A percentile compares a stretch with the other conserved stretches of the same genome.
Conservation (phyloP, 2,797 vertebrate species). For the Amblyraja radiata region DNA sequence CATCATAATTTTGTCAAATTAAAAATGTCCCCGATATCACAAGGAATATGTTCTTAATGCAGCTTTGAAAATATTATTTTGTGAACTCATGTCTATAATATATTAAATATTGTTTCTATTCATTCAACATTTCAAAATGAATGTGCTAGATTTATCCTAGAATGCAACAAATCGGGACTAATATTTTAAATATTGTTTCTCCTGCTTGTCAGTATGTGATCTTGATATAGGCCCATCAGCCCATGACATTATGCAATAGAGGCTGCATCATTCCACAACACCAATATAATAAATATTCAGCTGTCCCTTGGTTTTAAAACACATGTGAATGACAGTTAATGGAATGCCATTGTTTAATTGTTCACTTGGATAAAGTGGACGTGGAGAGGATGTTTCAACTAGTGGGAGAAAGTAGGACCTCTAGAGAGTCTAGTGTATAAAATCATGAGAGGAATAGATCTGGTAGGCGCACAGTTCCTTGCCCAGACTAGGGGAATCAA, state of each 20-base stretch:
- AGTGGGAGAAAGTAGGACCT: too few species aligned
- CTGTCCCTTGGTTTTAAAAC: neutral
- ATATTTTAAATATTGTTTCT: neutral
- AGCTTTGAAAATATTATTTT: neutral
- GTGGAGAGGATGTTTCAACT: too few species aligned
- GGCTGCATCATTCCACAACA: neutral
- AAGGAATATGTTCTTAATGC: neutral
- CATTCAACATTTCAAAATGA: neutral
- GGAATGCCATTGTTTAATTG: neutral
- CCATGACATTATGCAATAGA: neutral
- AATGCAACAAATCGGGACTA: neutral
- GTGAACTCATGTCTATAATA: neutral
- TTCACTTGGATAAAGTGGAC: too few species aligned
- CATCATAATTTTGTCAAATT: neutral
- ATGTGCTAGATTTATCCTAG: neutral
- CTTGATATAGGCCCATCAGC: neutral
- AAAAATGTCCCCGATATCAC: neutral
- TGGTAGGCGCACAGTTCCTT: too few species aligned
- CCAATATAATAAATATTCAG: conserved; percentile 4
- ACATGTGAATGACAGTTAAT: neutral
- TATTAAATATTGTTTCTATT: neutral
- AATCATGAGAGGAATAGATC: too few species aligned
- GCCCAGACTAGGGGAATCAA: too few species aligned
- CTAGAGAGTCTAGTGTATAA: too few species aligned
- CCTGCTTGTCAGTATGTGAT: neutral